A percentile compares a stretch with the other conserved stretches of the same genome.
Conservation (phyloP, 2,888 invertebrate genomes). For the Parascotia fuliginaria region DNA sequence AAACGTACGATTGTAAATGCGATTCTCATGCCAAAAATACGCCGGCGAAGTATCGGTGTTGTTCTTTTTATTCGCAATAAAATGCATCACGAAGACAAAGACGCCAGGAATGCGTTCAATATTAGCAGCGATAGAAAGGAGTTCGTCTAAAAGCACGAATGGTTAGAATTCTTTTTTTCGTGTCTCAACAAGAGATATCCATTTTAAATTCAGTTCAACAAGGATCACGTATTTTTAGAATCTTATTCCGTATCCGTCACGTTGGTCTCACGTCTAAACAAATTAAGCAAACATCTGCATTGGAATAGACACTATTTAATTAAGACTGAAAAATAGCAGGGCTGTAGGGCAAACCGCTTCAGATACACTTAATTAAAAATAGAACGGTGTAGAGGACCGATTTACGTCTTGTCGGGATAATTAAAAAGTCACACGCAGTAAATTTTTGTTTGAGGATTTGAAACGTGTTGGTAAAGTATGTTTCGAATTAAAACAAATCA, state of each 20-base stretch:
- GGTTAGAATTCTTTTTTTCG: slow-evolving; percentile 15
- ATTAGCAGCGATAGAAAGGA: slow-evolving; percentile 15
- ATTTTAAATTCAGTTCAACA: slow-evolving; percentile 27
- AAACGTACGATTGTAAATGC: slow-evolving; percentile 34
- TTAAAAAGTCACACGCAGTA: slow-evolving; percentile 2
- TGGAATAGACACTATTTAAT: slow-evolving; percentile 51
- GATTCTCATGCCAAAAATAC: slow-evolving; percentile 45
- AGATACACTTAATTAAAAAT: slow-evolving; percentile 51
- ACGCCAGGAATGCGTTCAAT: slow-evolving; percentile 27
- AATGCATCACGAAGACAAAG: slow-evolving; percentile 40
- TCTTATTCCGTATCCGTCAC: slow-evolving; percentile 35
- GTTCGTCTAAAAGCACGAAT: slow-evolving; percentile 22
- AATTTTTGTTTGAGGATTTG: too few species aligned
- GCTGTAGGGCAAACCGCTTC: slow-evolving; percentile 26
- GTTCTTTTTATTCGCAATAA: slow-evolving; percentile 38
- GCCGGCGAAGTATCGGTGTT: slow-evolving; percentile 23
- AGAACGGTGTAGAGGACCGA: slow-evolving; percentile 44
- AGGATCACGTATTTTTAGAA: slow-evolving; percentile 35
- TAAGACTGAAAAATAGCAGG: slow-evolving; percentile 55
- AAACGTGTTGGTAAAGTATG: too few species aligned
- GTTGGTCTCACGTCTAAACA: slow-evolving; percentile 36
- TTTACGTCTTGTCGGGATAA: slow-evolving; percentile 44
- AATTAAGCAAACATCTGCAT: slow-evolving; percentile 42
- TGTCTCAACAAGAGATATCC: slow-evolving; percentile 13
- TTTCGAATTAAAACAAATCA: not conserved